Percentiles rank a stretch among this genome's conserved stretches.
These are phyloP conservation scores for Lamproptera curius DNA, from an alignment of 2,888 invertebrate species.

Conservation along the genomic window DNA sequence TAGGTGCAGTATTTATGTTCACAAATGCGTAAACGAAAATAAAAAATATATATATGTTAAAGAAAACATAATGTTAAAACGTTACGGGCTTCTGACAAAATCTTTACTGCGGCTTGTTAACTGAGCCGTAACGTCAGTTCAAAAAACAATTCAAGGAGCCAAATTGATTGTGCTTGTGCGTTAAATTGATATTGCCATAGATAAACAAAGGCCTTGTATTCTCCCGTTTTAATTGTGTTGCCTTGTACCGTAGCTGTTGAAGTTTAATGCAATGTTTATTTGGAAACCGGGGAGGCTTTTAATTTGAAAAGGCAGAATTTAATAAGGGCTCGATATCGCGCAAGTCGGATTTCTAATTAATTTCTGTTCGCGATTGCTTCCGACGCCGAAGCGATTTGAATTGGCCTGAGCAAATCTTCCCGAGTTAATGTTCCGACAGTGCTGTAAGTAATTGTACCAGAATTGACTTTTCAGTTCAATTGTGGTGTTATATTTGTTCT, in stretches of 20 bases:
- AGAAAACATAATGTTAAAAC: too few relatives aligned
- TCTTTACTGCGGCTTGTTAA: too few relatives aligned
- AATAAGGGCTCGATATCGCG: conserved; percentile 10
- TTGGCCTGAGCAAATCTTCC: not conserved
- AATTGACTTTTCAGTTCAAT: too few relatives aligned
- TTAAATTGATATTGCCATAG: not conserved
- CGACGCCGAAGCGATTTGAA: not conserved
- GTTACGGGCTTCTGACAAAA: too few relatives aligned
- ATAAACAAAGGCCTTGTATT: not conserved
- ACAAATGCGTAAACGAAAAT: too few relatives aligned
- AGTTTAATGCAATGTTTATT: conserved; percentile 7
- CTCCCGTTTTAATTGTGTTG: conserved; percentile 4
- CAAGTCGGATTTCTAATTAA: conserved; percentile 11
- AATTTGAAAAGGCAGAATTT: conserved; percentile 9
- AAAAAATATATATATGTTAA: too few relatives aligned
- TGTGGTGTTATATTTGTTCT: too few relatives aligned
- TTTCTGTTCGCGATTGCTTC: conserved; percentile 7
- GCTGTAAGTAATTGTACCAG: not conserved
- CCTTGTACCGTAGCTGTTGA: not conserved
- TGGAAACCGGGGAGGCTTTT: conserved; percentile 5
- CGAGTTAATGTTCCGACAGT: not conserved
- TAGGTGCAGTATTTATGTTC: too few relatives aligned
- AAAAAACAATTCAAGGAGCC: not conserved
- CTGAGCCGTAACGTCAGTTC: not conserved
- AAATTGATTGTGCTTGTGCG: not conserved